Conservation (phyloP, 1,140 invertebrate genomes). For the Zophobas morio region DNA sequence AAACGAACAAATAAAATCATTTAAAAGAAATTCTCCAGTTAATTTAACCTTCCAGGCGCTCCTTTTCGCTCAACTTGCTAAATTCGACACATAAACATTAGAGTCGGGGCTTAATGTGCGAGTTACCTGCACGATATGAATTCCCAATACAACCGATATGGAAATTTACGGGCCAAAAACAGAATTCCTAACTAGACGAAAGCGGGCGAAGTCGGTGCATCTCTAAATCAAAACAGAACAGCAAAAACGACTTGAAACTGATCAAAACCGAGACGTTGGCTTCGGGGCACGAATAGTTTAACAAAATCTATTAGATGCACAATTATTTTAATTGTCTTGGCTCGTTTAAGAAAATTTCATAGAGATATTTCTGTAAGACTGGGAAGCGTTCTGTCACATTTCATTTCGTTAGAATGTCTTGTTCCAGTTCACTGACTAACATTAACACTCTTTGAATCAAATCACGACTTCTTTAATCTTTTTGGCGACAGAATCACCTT, state of each 20-base stretch:
- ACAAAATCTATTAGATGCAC: too few relatives aligned
- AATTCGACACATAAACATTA: conserved; percentile 3
- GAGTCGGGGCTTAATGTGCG: neutral
- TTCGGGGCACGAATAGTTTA: too few relatives aligned
- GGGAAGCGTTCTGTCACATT: too few relatives aligned
- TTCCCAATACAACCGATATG: conserved; percentile 24
- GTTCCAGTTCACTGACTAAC: too few relatives aligned
- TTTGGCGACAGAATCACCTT: too few relatives aligned
- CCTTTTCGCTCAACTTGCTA: neutral
- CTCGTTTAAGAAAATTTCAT: too few relatives aligned
- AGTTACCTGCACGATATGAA: conserved; percentile 6
- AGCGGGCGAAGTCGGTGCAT: neutral
- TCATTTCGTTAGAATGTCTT: too few relatives aligned
- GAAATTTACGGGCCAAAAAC: conserved; percentile 26
- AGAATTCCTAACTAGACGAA: conserved; percentile 31
- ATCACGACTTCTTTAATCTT: too few relatives aligned
- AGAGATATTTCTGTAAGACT: too few relatives aligned
- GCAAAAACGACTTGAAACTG: neutral
- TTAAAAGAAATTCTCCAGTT: neutral
- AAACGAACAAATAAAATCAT: neutral
- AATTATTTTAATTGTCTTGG: too few relatives aligned
- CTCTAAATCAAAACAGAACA: conserved; percentile 17
- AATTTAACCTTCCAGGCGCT: neutral
- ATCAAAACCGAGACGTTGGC: too few relatives aligned
- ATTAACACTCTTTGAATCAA: too few relatives aligned